Evolutionary conservation across 2,888 invertebrate species (phyloP), one percentile per base, ranked within the genome.

Genomic region (Tromatobia lineatoria): DNA sequence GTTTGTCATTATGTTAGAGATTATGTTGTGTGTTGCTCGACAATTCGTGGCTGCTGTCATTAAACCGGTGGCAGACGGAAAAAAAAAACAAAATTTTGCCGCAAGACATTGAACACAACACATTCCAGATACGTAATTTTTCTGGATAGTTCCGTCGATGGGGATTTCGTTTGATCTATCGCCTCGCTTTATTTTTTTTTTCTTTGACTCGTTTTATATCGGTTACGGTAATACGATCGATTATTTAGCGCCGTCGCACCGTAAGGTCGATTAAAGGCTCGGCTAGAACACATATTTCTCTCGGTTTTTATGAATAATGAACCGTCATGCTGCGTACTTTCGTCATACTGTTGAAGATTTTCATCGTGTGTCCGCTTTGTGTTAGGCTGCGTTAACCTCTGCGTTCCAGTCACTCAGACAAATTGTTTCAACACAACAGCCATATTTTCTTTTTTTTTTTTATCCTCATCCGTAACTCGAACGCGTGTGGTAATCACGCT

Each of bases 21-120:
- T 38, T 18, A 7, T 64, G 34, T 52, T 10, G 34, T 34, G 15
- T 57, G 34, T 18, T 47, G 20, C 18, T 61, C 25, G 42, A 47
- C 13, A 61, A 77, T 67, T 69, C 54, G 76, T 76, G 18, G 42
- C 66, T 67, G 76, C 66, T 69, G 50, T 64, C 25, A 67, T 38
- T 38, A 50, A 13, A 57, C n/a, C 61, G 61, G 29, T 64, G 10
- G 47, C 45, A 57, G 42, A 18, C 54, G 67, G 66, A 10, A 18
- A 38, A 42, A 25, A 45, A 59, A 45, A 7, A 29, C n/a, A 18
- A 42, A 42, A n/a, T 45, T 57, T 23, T 23, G 18, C 57, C 67
- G 29, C 76, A 57, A 45, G 67, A 76, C 67, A 67, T 18, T 67
- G n/a, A 42, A 54, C 42, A 50, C 29, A 59, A 34, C 47, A 34